Percentiles rank a stretch among this genome's conserved stretches.
Conservation (phyloP, 1,140 invertebrate genomes). For the Heliconius melpomene region DNA sequence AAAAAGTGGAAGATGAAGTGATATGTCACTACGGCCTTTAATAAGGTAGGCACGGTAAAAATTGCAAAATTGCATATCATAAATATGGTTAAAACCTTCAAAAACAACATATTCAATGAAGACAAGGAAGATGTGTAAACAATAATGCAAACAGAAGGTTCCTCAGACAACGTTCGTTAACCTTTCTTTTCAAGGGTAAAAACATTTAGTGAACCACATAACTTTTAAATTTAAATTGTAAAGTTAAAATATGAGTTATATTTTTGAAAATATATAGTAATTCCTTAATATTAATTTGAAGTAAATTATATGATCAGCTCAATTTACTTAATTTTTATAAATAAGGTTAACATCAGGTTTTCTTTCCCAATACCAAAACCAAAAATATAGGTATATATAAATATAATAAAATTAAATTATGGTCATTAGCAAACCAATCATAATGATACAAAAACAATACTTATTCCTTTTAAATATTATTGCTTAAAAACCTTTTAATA, state of each 20-base stretch:
- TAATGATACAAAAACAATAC: not conserved
- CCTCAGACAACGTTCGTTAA: not conserved
- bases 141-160: not conserved
- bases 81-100: not conserved
- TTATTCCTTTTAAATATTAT: not conserved
- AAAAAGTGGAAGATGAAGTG: not conserved
- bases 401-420: no score
- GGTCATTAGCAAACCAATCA: no score
- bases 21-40: no score
- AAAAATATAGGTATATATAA: no score
- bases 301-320: no score
- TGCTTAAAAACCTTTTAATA: not conserved
- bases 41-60: no score
- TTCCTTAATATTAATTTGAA: no score
- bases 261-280: no score
- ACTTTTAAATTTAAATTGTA: not conserved
- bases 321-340: no score
- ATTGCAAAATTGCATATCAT: not conserved
- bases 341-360: no score
- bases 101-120: not conserved
- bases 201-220: not conserved
- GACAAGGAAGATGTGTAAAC: not conserved
- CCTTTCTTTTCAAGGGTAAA: conserved; percentile 11
- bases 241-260: not conserved
- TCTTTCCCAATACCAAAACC: no score